Base-by-base conservation (phyloP, 2,113 vertebrate species). In the Oreocharis arfaki region DNA sequence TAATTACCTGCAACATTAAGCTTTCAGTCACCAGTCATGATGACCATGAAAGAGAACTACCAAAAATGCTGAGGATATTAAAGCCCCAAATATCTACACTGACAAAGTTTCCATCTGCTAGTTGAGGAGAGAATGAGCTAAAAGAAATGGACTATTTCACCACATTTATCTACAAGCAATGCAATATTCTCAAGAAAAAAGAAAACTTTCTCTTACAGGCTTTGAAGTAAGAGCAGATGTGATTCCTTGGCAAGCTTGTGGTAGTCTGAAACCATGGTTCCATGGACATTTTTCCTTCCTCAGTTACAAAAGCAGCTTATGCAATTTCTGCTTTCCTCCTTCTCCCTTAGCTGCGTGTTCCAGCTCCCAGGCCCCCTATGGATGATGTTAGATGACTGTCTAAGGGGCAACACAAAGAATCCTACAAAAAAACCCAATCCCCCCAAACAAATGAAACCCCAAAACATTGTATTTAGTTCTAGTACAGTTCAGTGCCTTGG, bases 171-270 rank as follows among this genome's bases (percentile, higher is more conserved):
- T 86, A 93, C 41, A 95, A 89, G 73, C 69, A 96, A 79, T 11
- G 49, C 42, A 88, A 59, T 80, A 90, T 39, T 91, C 69, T 79
- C 30, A 83, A 87, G 61, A 57, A 92, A 86, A 91, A 78, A 30
- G 28, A 93, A 82, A 93, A 84, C 4, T 53, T 49, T 91, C 80
- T 81, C 60, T 57, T 49, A 90, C 47, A 96, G 52, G 57, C 77
- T 81, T 75, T 82, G 87, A 88, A 94, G 73, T 87, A 91, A 77
- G 88, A 93, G 71, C 96, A 97, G 82, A 89, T 96, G 92, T 87
- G 79, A 94, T 87, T 81, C 78, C 46, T 90, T 96, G 89, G 92
- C 92, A 95, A 81, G 76, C 84, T 35, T 63, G 65, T 86, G 73
- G 81, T 53, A 55, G 32, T 49, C 46, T 77, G 79, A 81, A 96